Conservation (phyloP, 1,140 invertebrate genomes). For the Pogonognathellus flavescens region DNA sequence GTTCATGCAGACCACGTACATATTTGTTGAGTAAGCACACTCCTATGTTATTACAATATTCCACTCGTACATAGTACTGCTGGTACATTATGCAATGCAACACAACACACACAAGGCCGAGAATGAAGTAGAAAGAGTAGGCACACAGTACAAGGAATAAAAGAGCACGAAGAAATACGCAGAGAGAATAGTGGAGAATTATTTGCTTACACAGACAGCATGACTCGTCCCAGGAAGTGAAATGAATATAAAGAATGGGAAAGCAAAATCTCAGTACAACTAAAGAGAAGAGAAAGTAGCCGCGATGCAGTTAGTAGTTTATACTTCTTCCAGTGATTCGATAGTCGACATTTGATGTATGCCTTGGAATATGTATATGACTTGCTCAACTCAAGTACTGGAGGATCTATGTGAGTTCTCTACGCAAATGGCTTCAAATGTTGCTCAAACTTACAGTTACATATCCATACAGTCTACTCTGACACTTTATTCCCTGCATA, state of each 20-base stretch:
- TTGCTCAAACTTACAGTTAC: neutral
- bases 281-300: slow-evolving; percentile 26
- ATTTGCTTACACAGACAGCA: neutral
- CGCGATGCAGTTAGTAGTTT: neutral
- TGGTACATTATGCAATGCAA: neutral
- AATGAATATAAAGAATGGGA: neutral
- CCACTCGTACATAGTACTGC: too few species aligned
- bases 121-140: too few species aligned
- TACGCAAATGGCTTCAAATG: neutral
- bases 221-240: neutral
- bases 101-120: too few species aligned
- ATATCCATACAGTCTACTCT: too few species aligned
- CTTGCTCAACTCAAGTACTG: too few species aligned
- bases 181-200: neutral
- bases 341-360: too few species aligned
- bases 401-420: neutral
- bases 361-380: too few species aligned
- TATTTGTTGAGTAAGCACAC: too few species aligned
- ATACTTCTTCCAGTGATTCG: neutral
- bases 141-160: too few species aligned
- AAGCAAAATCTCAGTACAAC: neutral
- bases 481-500: too few species aligned
- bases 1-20: too few species aligned
- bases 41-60: neutral
- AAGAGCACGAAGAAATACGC: too few species aligned